Evolutionary conservation across 2,113 vertebrate species (phyloP), one percentile per base, ranked within the genome.

Genomic region (Seriola quinqueradiata): DNA sequence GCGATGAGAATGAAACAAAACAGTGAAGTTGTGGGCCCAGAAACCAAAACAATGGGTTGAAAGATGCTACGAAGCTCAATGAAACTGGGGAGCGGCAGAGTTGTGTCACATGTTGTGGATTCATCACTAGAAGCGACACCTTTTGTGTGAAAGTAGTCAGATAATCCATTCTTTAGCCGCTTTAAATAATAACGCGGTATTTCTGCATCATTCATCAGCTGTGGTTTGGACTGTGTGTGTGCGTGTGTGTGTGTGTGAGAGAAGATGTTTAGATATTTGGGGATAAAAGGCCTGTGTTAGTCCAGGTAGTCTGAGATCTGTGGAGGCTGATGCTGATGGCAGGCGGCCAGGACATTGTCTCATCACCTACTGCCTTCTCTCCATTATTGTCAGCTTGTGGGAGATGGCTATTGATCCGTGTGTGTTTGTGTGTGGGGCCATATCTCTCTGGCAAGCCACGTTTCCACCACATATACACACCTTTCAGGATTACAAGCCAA

Each of bases 321-420:
- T 71, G 28, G 57, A 85, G 34, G 71, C 48, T 74, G 74, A 70
- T 72, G 65, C 9, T 44, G 32, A 69, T 81, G 83, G 87, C 77
- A 59, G 57, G 25, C 77, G 10, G 77, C 80, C 86, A 82, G 64
- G 16, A 14, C 0, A 21, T 81, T 78, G 68, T 83, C 75, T 84
- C 76, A 76, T 86, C 71, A 78, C 72, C 81, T 68, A 38, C 75
- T 63, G 82, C 75, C 82, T 82, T 81, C 73, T 86, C 81, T 84
- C 76, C 73, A 88, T 89, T 88, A 87, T 85, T 60, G 77, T 85
- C 82, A 69, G 66, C 73, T 58, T 50, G 79, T 75, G 83, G 81
- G 81, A 80, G 79, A 84, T 80, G 50, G 57, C 14, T 84, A 80
- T 89, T 85, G 89, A 88, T 90, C 55, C 1, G 8, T 67, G 23